Evolutionary conservation across 2,888 invertebrate species (phyloP).

Genomic region (Germaria angustata): DNA sequence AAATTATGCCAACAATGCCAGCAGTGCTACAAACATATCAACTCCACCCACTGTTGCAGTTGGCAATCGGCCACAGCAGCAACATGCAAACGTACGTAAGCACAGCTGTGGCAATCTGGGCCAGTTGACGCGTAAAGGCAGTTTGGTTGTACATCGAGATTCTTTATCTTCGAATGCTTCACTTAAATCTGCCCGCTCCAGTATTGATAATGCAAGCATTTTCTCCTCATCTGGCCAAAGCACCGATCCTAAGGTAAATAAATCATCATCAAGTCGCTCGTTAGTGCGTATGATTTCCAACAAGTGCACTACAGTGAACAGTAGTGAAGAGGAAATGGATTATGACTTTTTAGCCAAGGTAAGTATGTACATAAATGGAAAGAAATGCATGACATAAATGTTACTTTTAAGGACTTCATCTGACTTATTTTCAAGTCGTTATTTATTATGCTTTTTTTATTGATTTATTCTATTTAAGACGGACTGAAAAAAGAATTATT

Average conservation of each 20-base stretch:
- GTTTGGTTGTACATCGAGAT: constrained; percentile 64
- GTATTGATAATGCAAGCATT: constrained; percentile 43
- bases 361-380: constrained; percentile 23
- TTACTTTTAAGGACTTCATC: background rate
- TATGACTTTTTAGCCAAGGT: constrained; percentile 77
- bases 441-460: background rate
- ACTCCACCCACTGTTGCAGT: constrained; percentile 51
- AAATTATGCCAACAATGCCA: constrained; percentile 68
- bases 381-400: background rate
- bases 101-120: constrained; percentile 70
- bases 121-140: constrained; percentile 63
- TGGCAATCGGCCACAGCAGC: constrained; percentile 6
- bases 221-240: constrained; percentile 2
- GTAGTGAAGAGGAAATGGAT: constrained; percentile 72
- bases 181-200: constrained; percentile 47
- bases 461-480: background rate
- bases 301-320: constrained; percentile 67
- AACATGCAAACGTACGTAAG: constrained; percentile 40
- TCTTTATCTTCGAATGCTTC: constrained; percentile 67
- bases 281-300: constrained; percentile 75
- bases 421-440: background rate
- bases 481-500: too few species aligned
- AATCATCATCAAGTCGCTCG: constrained; percentile 71
- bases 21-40: constrained; percentile 64
- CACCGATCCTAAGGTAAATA: constrained; percentile 14